A percentile compares a stretch with the other conserved stretches of the same genome.
phyloP scores from a whole-genome alignment of 1,140 invertebrate genomes.

The Trichomalopsis sarcophagae region DNA sequence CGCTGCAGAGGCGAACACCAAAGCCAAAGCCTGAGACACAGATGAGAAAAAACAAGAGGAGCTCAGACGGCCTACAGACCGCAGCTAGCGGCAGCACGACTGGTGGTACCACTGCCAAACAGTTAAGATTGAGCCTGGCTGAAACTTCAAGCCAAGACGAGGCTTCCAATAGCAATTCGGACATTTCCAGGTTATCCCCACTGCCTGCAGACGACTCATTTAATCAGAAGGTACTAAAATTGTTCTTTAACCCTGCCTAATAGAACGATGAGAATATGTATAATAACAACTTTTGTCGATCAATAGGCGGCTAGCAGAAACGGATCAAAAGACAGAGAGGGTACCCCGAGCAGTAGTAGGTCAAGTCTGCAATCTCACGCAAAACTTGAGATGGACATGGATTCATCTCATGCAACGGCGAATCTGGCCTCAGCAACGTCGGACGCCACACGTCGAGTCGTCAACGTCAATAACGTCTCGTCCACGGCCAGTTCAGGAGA shows the following conservation, averaged over 20 bases:
- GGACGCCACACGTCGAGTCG: background rate
- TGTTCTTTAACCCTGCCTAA: background rate
- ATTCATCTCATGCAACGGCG: background rate
- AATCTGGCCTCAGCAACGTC: background rate
- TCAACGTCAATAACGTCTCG: constrained; percentile 59
- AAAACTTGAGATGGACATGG: constrained; percentile 12
- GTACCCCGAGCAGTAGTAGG: constrained; percentile 57
- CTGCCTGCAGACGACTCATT: constrained; percentile 61
- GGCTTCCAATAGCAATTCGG: constrained; percentile 67
- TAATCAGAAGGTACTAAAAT: constrained; percentile 58
- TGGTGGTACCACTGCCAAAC: constrained; percentile 57
- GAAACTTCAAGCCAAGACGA: constrained; percentile 71
- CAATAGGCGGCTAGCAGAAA: constrained; percentile 53
- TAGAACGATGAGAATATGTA: background rate
- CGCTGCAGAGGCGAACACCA: constrained; percentile 61
- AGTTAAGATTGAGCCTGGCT: constrained; percentile 62
- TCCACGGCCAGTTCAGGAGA: constrained; percentile 67
- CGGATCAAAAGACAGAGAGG: constrained; percentile 65
- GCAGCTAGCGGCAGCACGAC: constrained; percentile 26
- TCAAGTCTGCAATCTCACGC: background rate
- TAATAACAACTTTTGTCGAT: background rate
- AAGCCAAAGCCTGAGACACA: constrained; percentile 58
- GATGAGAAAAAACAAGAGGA: constrained; percentile 60
- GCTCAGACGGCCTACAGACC: constrained; percentile 54
- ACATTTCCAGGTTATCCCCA: constrained; percentile 66